Percentiles rank a stretch among this genome's conserved stretches.
phyloP scores from a whole-genome alignment of 2,888 invertebrate species.

The Rosalia funebris region DNA sequence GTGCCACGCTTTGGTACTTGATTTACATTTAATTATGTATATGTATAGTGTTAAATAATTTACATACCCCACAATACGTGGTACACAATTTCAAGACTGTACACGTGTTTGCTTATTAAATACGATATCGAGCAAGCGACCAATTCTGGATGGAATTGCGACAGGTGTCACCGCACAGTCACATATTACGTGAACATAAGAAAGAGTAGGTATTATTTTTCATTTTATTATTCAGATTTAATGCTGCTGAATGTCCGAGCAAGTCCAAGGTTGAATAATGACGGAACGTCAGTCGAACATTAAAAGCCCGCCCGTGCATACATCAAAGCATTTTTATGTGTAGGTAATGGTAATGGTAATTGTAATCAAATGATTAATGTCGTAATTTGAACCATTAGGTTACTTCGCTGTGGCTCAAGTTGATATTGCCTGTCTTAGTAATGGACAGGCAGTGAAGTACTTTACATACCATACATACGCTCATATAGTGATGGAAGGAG shows the following conservation, averaged over 20 bases:
- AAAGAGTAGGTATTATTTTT: not conserved
- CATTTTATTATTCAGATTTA: not conserved
- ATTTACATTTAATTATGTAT: not conserved
- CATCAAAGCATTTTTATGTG: constrained; percentile 15
- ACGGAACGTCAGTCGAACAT: not conserved
- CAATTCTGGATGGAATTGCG: not conserved
- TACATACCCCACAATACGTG: not conserved
- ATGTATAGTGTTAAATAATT: not conserved
- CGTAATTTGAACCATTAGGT: not conserved
- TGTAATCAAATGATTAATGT: constrained; percentile 16
- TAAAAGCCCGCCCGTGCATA: not conserved
- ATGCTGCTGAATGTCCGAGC: not conserved
- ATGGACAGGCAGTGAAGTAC: not conserved
- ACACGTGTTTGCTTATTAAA: not conserved
- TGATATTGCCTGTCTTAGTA: not conserved
- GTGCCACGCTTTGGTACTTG: not conserved
- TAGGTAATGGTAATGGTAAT: constrained; percentile 8
- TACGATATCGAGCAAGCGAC: not conserved
- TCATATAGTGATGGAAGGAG: too few species aligned
- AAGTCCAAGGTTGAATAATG: not conserved
- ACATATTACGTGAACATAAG: too few species aligned
- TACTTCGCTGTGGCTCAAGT: not conserved
- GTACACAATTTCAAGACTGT: not conserved
- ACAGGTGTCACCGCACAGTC: not conserved
- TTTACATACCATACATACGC: too few species aligned